These are phyloP conservation scores for Drosophila yakuba DNA, from an alignment of 1,140 invertebrate genomes.

Conservation along the genomic window DNA sequence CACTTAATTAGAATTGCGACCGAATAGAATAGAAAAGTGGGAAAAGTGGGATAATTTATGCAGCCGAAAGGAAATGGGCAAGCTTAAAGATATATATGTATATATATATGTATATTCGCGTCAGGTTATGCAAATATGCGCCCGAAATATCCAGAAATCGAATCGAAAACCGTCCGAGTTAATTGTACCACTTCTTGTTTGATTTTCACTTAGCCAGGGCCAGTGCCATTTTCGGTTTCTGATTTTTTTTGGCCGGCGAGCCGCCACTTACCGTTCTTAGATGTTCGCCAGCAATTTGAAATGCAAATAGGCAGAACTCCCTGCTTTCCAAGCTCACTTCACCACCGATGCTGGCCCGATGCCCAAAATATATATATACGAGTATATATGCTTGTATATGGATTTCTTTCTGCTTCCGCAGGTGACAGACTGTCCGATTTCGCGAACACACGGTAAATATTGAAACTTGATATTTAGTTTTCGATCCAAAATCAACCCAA, in stretches of 20 bases:
- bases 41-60: constrained; percentile 51
- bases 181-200: constrained; percentile 40
- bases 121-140: constrained; percentile 31
- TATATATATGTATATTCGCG: neutral
- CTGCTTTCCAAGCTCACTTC: constrained; percentile 24
- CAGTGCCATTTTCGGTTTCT: neutral
- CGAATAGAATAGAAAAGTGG: constrained; percentile 30
- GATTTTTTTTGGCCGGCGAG: neutral
- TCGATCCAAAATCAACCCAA: constrained; percentile 62
- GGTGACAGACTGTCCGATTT: constrained; percentile 27
- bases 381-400: constrained; percentile 25
- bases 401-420: constrained; percentile 29
- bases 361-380: constrained; percentile 30
- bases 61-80: constrained; percentile 16
- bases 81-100: neutral
- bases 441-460: constrained; percentile 51
- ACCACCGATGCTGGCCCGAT: constrained; percentile 16
- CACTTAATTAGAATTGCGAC: constrained; percentile 56
- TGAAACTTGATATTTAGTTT: constrained; percentile 71
- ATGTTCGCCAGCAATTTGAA: constrained; percentile 45
- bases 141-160: constrained; percentile 34
- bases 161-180: constrained; percentile 28
- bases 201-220: constrained; percentile 37
- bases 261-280: constrained; percentile 39
- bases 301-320: constrained; percentile 39